Percentiles rank a stretch among this genome's conserved stretches.
Conservation (phyloP, 2,797 vertebrate species). For the Squalus acanthias region DNA sequence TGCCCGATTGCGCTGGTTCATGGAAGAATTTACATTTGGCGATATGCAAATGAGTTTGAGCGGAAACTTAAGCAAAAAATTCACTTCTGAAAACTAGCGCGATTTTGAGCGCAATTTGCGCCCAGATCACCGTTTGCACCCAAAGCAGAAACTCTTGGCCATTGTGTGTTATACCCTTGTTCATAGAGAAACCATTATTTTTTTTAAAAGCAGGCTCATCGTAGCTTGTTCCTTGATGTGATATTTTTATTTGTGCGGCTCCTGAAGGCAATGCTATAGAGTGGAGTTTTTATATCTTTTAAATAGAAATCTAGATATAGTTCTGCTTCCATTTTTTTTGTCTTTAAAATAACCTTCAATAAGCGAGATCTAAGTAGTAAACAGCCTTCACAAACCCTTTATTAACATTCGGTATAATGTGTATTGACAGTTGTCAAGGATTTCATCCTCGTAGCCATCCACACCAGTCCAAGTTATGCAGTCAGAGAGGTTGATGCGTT, state of each 20-base stretch:
- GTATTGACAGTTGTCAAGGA: slow-evolving; percentile 42
- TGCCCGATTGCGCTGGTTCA: too few species aligned
- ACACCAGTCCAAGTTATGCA: slow-evolving; percentile 44
- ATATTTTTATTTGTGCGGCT: background rate
- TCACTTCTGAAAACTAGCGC: background rate
- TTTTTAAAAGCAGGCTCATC: too few species aligned
- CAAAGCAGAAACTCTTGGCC: background rate
- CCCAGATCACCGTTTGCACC: background rate
- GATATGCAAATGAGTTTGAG: too few species aligned
- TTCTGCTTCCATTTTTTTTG: background rate
- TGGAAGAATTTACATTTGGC: too few species aligned
- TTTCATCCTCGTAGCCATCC: slow-evolving; percentile 42
- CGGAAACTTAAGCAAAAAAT: too few species aligned
- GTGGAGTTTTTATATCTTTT: background rate
- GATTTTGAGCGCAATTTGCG: background rate
- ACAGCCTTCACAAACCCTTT: background rate
- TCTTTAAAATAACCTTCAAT: background rate
- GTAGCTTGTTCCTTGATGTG: background rate
- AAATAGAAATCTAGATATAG: background rate
- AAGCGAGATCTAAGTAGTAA: background rate
- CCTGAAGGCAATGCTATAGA: background rate
- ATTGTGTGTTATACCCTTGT: background rate
- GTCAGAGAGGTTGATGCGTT: slow-evolving; percentile 43
- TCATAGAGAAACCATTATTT: too few species aligned
- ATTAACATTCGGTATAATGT: background rate